Evolutionary conservation across 2,113 vertebrate genomes (phyloP).

Genomic region (Tragelaphus scriptus): DNA sequence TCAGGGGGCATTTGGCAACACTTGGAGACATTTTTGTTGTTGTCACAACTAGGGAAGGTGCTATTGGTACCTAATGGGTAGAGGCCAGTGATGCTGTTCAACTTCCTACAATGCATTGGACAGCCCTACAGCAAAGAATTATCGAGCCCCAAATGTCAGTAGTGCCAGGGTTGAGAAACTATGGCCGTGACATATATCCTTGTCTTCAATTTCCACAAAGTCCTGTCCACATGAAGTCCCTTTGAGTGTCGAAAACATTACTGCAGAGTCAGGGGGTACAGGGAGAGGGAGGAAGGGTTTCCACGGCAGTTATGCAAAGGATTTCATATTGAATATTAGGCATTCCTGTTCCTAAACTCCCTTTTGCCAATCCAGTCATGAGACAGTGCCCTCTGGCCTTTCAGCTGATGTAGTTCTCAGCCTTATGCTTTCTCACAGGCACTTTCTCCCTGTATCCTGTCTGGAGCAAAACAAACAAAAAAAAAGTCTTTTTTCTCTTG

Average conservation of each 20-base stretch:
- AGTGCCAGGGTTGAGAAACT: neutral
- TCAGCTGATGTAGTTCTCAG: neutral
- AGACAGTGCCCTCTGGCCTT: neutral
- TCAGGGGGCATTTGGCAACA: neutral
- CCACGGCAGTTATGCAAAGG: neutral
- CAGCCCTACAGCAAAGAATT: neutral
- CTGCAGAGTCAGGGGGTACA: neutral
- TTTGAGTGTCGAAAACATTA: neutral
- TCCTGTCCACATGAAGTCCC: neutral
- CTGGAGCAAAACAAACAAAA: neutral
- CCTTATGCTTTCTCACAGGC: neutral
- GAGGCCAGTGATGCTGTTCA: neutral
- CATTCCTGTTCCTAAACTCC: neutral
- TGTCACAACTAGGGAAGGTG: neutral
- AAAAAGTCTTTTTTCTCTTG: neutral
- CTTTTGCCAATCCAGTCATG: neutral
- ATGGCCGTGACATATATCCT: neutral
- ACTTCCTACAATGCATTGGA: neutral
- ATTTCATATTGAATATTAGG: neutral
- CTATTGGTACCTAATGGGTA: neutral
- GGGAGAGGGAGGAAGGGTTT: neutral
- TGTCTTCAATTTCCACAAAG: neutral
- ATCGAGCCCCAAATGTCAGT: neutral
- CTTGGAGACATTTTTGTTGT: neutral
- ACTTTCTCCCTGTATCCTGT: neutral